phyloP scores from a whole-genome alignment of 2,113 vertebrate species.

The Nansenia antarctica region DNA sequence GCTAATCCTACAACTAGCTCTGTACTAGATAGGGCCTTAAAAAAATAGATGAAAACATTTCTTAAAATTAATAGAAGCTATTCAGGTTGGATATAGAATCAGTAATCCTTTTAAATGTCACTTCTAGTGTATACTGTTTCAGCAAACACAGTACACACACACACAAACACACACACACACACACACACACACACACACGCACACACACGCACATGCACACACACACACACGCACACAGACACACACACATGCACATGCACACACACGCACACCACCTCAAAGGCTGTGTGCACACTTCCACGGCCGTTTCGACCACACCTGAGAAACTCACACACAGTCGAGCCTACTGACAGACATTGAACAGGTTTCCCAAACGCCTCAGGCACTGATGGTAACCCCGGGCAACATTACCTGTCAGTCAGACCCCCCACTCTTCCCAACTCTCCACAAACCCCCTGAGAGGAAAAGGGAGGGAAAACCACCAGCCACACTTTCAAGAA shows the following conservation, averaged over 20 bases:
- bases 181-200: neutral
- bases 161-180: neutral
- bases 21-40: neutral
- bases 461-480: too few species aligned
- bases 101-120: neutral
- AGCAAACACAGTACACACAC: neutral
- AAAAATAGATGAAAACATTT: too few species aligned
- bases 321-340: neutral
- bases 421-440: too few species aligned
- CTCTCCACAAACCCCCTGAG: too few species aligned
- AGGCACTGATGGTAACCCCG: neutral
- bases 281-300: neutral
- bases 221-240: neutral
- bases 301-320: slow-evolving; percentile 4
- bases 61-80: too few species aligned
- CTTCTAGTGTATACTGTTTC: too few species aligned
- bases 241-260: neutral
- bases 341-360: too few species aligned
- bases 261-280: neutral
- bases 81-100: neutral
- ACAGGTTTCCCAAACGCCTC: neutral
- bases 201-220: neutral
- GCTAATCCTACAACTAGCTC: neutral
- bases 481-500: too few species aligned
- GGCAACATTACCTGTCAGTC: too few species aligned